These are phyloP conservation scores for Alentia gelatinosa DNA, from an alignment of 2,888 invertebrate species.

Conservation along the genomic window DNA sequence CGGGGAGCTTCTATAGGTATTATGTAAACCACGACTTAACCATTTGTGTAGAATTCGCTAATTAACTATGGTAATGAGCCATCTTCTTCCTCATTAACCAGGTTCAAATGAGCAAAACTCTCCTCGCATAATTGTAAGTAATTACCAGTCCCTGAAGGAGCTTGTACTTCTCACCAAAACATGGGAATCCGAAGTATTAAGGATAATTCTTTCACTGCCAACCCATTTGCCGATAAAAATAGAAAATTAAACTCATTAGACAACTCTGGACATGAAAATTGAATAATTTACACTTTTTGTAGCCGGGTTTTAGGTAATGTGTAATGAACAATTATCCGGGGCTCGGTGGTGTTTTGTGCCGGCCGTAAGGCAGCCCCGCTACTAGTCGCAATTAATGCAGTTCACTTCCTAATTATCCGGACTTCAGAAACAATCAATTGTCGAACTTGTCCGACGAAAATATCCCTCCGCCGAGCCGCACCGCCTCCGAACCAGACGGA, in stretches of 20 bases:
- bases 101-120: background rate
- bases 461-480: background rate
- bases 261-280: constrained; percentile 45
- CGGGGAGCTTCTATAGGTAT: background rate
- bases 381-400: background rate
- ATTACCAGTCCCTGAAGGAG: background rate
- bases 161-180: background rate
- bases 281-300: constrained; percentile 32
- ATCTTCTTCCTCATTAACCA: background rate
- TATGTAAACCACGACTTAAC: background rate
- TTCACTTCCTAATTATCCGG: constrained; percentile 32
- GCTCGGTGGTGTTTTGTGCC: background rate
- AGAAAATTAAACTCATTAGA: constrained; percentile 37
- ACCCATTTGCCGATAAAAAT: constrained; percentile 13
- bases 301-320: background rate
- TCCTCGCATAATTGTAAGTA: background rate
- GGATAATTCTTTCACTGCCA: constrained; percentile 5
- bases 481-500: background rate
- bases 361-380: background rate
- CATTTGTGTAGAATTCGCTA: background rate
- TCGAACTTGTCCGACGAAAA: background rate
- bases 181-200: background rate
- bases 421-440: constrained; percentile 40
- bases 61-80: background rate
- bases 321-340: constrained; percentile 39